phyloP scores from a whole-genome alignment of 2,888 invertebrate species.

The Hipparchia semele region DNA sequence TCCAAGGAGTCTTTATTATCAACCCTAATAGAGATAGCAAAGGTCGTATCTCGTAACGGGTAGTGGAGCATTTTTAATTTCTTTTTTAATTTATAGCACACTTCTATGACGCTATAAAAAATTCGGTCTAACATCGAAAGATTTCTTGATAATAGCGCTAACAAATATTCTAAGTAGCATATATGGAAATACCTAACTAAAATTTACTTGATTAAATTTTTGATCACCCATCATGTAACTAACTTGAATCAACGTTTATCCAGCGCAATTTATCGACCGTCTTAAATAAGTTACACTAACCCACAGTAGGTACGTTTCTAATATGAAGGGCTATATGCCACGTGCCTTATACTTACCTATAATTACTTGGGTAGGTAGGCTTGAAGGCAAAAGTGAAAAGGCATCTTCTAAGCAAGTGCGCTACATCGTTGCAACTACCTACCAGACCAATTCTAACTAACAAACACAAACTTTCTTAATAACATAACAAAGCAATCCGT shows the following conservation, averaged over 20 bases:
- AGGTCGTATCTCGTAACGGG: conserved; percentile 55
- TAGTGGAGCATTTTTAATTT: conserved; percentile 25
- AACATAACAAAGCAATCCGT: conserved; percentile 33
- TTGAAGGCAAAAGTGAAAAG: too few species aligned
- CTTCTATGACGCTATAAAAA: neutral
- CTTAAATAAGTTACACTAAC: too few species aligned
- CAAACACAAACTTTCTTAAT: conserved; percentile 15
- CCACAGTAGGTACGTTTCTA: too few species aligned
- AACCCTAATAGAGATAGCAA: conserved; percentile 74
- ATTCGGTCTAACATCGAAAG: neutral
- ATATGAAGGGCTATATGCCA: too few species aligned
- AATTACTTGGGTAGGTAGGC: too few species aligned
- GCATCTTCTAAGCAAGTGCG: too few species aligned
- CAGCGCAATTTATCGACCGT: too few species aligned
- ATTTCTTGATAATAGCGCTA: neutral
- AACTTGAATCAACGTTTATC: too few species aligned
- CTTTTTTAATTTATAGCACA: conserved; percentile 13
- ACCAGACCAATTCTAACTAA: neutral
- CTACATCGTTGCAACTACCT: too few species aligned
- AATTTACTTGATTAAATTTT: too few species aligned
- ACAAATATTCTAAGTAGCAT: neutral
- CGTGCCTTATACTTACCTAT: neutral
- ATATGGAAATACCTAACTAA: neutral
- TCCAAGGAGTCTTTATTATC: conserved; percentile 68
- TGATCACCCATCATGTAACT: too few species aligned